Conservation (phyloP, 2,113 vertebrate species). For the Tragelaphus scriptus region DNA sequence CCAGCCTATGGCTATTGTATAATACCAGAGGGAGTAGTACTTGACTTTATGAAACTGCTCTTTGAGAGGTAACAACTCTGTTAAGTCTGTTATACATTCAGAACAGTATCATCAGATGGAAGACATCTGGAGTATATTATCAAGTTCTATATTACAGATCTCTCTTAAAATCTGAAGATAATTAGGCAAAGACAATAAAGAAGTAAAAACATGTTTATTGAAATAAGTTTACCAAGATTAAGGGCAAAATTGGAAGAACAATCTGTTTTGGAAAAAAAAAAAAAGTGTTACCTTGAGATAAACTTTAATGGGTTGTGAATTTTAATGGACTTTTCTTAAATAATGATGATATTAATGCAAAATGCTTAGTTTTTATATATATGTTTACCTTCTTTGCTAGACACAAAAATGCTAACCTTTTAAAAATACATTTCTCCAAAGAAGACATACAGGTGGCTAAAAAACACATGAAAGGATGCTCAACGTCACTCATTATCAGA, state of each 20-base stretch:
- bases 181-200: slow-evolving; percentile 49
- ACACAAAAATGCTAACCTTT: neutral
- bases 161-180: slow-evolving; percentile 37
- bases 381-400: slow-evolving; percentile 1
- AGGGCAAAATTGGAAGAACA: neutral
- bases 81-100: neutral
- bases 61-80: neutral
- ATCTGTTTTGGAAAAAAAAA: slow-evolving; percentile 11
- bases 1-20: neutral
- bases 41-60: neutral
- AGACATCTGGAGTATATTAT: neutral
- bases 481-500: too few relatives aligned
- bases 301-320: neutral
- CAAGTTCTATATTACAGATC: slow-evolving; percentile 3
- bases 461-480: too few relatives aligned
- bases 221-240: slow-evolving; percentile 28
- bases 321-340: slow-evolving; percentile 21
- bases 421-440: neutral
- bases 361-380: neutral
- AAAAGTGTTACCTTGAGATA: neutral
- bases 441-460: too few relatives aligned
- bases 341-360: neutral
- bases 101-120: neutral
- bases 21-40: neutral
- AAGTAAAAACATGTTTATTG: slow-evolving; percentile 40